phyloP scores from a whole-genome alignment of 2,888 invertebrate genomes.

The Epinotia brunnichana region DNA sequence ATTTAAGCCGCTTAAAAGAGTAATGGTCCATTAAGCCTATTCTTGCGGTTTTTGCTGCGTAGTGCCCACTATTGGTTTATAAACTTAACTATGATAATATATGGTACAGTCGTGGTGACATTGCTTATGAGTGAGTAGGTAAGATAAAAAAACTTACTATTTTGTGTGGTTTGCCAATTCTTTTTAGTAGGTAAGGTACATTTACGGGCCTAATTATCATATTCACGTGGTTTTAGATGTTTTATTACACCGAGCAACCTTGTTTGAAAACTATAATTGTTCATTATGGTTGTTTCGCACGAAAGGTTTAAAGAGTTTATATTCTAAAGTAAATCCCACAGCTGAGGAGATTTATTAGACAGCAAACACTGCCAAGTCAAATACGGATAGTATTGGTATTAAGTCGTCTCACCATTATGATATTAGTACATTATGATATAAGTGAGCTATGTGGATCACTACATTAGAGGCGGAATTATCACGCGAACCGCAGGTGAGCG shows the following conservation, averaged over 20 bases:
- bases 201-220: constrained; percentile 19
- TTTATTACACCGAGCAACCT: constrained; percentile 19
- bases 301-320: not conserved
- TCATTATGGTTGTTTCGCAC: constrained; percentile 26
- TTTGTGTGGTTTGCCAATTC: not conserved
- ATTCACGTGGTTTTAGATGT: constrained; percentile 8
- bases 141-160: no score
- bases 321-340: no score
- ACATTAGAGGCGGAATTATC: no score
- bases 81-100: not conserved
- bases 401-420: no score
- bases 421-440: no score
- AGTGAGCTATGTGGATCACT: no score
- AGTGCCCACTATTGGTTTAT: not conserved
- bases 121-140: no score
- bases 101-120: not conserved
- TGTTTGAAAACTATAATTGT: constrained; percentile 8
- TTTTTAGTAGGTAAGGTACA: not conserved
- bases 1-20: constrained; percentile 30
- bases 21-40: constrained; percentile 34
- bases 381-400: no score
- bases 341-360: no score
- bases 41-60: constrained; percentile 1
- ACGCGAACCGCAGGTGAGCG: no score
- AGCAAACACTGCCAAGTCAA: no score